Percentiles rank a stretch among this genome's conserved stretches.
phyloP scores from a whole-genome alignment of 2,888 invertebrate species.

The Gryllus longicercus region DNA sequence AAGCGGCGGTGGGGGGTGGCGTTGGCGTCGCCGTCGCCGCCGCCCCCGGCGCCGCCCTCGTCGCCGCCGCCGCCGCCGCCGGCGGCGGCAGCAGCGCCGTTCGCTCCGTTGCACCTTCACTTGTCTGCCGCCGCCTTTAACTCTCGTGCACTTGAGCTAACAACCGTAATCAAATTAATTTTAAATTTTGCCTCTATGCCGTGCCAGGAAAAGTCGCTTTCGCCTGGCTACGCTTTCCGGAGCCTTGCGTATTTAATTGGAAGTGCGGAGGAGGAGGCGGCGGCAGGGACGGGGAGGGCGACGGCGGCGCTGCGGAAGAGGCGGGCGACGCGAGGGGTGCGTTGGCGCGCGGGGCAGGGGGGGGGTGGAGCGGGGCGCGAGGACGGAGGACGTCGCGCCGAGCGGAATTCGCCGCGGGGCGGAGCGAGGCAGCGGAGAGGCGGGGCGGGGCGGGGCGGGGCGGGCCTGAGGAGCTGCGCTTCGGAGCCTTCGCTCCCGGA shows the following conservation, averaged over 20 bases:
- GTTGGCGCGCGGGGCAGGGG: not conserved
- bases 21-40: not conserved
- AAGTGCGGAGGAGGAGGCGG: constrained; percentile 24
- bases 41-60: constrained; percentile 19
- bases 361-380: not conserved
- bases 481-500: too few species aligned
- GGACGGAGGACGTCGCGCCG: too few species aligned
- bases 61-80: constrained; percentile 22
- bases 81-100: not conserved
- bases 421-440: too few species aligned
- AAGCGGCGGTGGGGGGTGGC: not conserved
- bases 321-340: not conserved
- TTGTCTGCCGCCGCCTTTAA: constrained; percentile 32
- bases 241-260: constrained; percentile 33
- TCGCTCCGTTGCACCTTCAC: constrained; percentile 33
- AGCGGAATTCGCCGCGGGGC: too few species aligned
- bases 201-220: constrained; percentile 28
- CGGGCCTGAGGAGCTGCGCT: too few species aligned
- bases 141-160: constrained; percentile 35
- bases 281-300: constrained; percentile 22
- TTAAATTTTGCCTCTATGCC: constrained; percentile 33
- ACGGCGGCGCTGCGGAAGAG: not conserved
- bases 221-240: constrained; percentile 34
- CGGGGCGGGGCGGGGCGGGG: too few species aligned
- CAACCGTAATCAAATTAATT: constrained; percentile 38